These are phyloP conservation scores for Pandemis cinnamomeana DNA, from an alignment of 2,888 invertebrate genomes.

Conservation along the genomic window DNA sequence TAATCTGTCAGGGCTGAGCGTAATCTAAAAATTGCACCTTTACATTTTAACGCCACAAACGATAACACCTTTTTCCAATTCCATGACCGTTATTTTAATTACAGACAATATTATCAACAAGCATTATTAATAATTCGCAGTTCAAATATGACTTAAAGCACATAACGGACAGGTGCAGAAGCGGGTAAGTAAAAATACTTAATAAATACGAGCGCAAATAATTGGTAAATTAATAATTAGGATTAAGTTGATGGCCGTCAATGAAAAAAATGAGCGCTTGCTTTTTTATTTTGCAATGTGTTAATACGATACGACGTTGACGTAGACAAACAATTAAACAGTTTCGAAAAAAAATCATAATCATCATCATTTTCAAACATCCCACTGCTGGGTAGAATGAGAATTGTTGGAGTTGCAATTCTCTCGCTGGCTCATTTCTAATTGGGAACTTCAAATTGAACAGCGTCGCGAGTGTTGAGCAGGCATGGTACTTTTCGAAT, in stretches of 20 bases:
- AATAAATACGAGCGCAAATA: slow-evolving; percentile 21
- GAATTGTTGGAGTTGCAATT: too few species aligned
- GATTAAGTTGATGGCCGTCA: neutral
- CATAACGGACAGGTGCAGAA: slow-evolving; percentile 38
- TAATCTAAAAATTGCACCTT: slow-evolving; percentile 2
- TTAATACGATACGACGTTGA: too few species aligned
- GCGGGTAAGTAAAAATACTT: slow-evolving; percentile 19
- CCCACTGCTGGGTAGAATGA: too few species aligned
- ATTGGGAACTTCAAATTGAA: too few species aligned
- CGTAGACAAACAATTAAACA: too few species aligned
- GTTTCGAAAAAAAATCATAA: too few species aligned
- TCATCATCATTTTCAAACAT: too few species aligned
- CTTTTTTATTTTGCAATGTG: too few species aligned
- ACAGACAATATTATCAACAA: slow-evolving; percentile 34
- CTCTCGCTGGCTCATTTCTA: too few species aligned
- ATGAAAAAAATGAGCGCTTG: too few species aligned
- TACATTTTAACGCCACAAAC: slow-evolving; percentile 19
- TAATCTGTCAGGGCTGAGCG: neutral
- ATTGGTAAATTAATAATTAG: slow-evolving; percentile 17
- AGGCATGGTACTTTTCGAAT: too few species aligned
- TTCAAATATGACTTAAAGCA: slow-evolving; percentile 32
- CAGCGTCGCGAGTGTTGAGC: too few species aligned
- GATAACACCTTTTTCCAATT: slow-evolving; percentile 41
- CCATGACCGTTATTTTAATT: slow-evolving; percentile 37
- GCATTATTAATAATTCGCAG: slow-evolving; percentile 11